A percentile compares a stretch with the other conserved stretches of the same genome.
Conservation (phyloP, 2,888 invertebrate species). For the Drosophila imparisetae region DNA sequence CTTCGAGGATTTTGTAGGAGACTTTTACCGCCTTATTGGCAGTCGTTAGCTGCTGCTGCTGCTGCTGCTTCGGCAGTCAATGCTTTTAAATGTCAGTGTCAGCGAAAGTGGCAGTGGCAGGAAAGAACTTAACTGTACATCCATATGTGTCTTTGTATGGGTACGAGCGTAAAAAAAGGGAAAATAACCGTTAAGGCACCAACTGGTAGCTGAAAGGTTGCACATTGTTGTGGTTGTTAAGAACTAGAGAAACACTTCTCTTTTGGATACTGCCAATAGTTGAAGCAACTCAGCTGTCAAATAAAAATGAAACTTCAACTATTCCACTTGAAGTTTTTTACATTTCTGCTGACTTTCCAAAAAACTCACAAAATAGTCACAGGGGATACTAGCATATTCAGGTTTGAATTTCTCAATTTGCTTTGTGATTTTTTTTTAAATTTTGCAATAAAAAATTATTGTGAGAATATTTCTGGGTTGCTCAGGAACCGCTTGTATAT, state of each 20-base stretch:
- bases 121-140: slow-evolving; percentile 24
- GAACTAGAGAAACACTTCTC: slow-evolving; percentile 1
- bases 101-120: slow-evolving; percentile 62
- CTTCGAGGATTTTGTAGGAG: slow-evolving; percentile 25
- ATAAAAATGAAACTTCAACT: slow-evolving; percentile 36
- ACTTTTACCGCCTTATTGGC: slow-evolving; percentile 51
- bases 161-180: background rate
- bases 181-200: slow-evolving; percentile 27
- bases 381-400: background rate
- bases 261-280: slow-evolving; percentile 10
- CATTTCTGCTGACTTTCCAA: slow-evolving; percentile 6
- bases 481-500: background rate
- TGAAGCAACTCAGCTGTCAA: slow-evolving; percentile 29
- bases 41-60: slow-evolving; percentile 51
- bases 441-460: background rate
- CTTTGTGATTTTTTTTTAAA: background rate
- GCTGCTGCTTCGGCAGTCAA: slow-evolving; percentile 39
- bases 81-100: slow-evolving; percentile 72
- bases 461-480: background rate
- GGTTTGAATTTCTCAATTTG: background rate
- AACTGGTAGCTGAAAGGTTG: slow-evolving; percentile 35
- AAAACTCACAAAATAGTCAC: background rate
- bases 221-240: slow-evolving; percentile 31
- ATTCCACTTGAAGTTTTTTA: slow-evolving; percentile 2
- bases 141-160: slow-evolving; percentile 1